These are phyloP conservation scores for Anoura caudifer DNA, from an alignment of 2,113 vertebrate genomes.

Conservation along the genomic window DNA sequence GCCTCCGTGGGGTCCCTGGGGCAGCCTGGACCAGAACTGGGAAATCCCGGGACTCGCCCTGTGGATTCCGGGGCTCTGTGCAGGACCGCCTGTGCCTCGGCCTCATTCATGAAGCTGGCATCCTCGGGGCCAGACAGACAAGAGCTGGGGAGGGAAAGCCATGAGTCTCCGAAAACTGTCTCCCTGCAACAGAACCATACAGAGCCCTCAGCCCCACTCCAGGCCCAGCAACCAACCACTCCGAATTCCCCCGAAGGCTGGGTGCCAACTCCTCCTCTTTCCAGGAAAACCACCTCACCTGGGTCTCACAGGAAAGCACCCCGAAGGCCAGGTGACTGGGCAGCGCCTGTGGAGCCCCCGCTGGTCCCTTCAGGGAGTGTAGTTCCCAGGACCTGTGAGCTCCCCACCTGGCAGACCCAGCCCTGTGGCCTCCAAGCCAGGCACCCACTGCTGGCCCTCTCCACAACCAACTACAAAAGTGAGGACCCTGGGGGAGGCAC, in stretches of 20 bases:
- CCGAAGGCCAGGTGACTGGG: not conserved
- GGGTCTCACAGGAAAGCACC: constrained; percentile 69
- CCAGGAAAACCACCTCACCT: constrained; percentile 69
- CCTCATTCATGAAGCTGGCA: not conserved
- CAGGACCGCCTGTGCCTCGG: not conserved
- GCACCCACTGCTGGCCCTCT: constrained; percentile 49
- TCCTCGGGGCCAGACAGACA: not conserved
- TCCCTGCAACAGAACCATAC: not conserved
- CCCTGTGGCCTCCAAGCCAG: constrained; percentile 3
- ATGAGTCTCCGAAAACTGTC: not conserved
- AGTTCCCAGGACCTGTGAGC: not conserved
- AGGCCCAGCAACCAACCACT: not conserved
- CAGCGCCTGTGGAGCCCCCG: rapidly evolving
- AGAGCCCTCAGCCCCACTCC: not conserved
- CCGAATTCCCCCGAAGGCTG: not conserved
- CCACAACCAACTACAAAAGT: constrained; percentile 67
- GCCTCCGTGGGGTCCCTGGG: not conserved
- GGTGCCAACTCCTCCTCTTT: constrained; percentile 62
- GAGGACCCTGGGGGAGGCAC: rapidly evolving
- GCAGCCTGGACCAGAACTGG: not conserved
- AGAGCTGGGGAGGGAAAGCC: not conserved
- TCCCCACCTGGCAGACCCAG: not conserved
- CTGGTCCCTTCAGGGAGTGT: not conserved
- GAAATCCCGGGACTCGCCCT: rapidly evolving
- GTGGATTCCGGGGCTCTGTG: not conserved